phyloP scores from a whole-genome alignment of 92 coral and sea anemone species.

The Scolanthus callimorphus region DNA sequence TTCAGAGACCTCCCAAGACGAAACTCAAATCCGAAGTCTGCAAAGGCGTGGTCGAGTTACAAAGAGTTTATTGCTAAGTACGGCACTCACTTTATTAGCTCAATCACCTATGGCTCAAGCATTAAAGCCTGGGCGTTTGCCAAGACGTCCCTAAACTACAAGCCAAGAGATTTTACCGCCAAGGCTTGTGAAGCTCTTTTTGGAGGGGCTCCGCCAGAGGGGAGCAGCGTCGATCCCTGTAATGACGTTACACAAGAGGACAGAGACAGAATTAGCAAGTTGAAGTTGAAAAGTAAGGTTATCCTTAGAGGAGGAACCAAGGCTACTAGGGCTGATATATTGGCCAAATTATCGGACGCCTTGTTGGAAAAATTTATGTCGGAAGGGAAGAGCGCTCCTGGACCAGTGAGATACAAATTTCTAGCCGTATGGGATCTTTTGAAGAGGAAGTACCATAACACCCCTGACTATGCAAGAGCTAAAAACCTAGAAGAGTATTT shows the following conservation, averaged over 20 bases:
- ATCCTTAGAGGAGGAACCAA: slow-evolving; percentile 38
- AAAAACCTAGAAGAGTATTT: slow-evolving; percentile 43
- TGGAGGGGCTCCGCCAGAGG: no score
- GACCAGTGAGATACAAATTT: slow-evolving; percentile 18
- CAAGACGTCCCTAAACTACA: slow-evolving; percentile 3
- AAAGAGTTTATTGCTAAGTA: slow-evolving; percentile 33
- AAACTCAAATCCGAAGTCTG: slow-evolving; percentile 15
- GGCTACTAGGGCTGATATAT: slow-evolving; percentile 33
- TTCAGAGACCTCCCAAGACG: slow-evolving; percentile 13
- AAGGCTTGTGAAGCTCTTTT: no score
- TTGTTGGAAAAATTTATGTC: slow-evolving; percentile 19
- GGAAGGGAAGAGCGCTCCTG: slow-evolving; percentile 29
- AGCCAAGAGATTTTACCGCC: slow-evolving; percentile 45
- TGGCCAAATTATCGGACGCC: slow-evolving; percentile 4
- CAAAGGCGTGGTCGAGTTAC: slow-evolving; percentile 37
- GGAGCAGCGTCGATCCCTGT: no score
- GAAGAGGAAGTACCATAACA: slow-evolving; percentile 15
- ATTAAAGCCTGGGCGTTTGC: slow-evolving; percentile 60
- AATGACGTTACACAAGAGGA: no score
- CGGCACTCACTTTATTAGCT: slow-evolving; percentile 53
- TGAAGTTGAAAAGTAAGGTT: slow-evolving; percentile 29
- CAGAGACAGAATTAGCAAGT: slow-evolving; percentile 1
- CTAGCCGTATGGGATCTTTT: slow-evolving; percentile 32
- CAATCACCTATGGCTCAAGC: slow-evolving; percentile 42
- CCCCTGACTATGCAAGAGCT: slow-evolving; percentile 17